Percentiles rank a stretch among this genome's conserved stretches.
These are phyloP conservation scores for Mongoloraphidia duomilia DNA, from an alignment of 2,888 invertebrate genomes.

Conservation along the genomic window DNA sequence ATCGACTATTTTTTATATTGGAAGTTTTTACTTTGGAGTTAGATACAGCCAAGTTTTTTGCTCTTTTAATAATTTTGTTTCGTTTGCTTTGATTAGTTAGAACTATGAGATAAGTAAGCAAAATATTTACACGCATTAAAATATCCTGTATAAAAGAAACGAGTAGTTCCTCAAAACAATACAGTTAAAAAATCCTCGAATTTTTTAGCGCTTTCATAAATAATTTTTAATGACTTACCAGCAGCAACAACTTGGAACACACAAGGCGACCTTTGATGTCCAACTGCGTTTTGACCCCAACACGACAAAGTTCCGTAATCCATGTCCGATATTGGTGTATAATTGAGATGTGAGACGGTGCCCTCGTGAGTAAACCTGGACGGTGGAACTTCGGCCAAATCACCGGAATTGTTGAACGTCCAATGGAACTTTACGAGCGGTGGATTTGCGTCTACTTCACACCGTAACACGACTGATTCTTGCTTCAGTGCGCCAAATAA, in stretches of 20 bases:
- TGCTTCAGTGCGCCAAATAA: conserved; percentile 76
- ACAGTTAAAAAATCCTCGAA: too few relatives aligned
- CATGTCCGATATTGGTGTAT: conserved; percentile 74
- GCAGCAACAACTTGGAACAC: conserved; percentile 75
- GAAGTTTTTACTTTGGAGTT: too few relatives aligned
- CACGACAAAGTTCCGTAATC: conserved; percentile 83
- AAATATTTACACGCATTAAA: neutral
- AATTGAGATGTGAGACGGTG: conserved; percentile 59
- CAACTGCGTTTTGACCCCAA: conserved; percentile 73
- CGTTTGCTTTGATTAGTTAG: too few relatives aligned
- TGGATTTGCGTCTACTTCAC: conserved; percentile 83
- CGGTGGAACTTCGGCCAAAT: conserved; percentile 61
- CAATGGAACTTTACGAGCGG: conserved; percentile 73
- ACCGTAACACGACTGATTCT: conserved; percentile 72
- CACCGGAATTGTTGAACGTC: conserved; percentile 87
- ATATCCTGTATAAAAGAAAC: neutral
- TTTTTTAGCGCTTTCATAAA: too few relatives aligned
- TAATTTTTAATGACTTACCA: conserved; percentile 36
- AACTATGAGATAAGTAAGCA: too few relatives aligned
- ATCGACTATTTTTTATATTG: too few relatives aligned
- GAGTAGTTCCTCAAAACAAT: too few relatives aligned
- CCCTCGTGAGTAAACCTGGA: conserved; percentile 53
- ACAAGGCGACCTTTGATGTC: conserved; percentile 70
- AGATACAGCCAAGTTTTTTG: too few relatives aligned
- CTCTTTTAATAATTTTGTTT: too few relatives aligned